A percentile compares a stretch with the other conserved stretches of the same genome.
Evolutionary conservation across 2,797 vertebrate species (phyloP).

Genomic region (Monodelphis domestica): DNA sequence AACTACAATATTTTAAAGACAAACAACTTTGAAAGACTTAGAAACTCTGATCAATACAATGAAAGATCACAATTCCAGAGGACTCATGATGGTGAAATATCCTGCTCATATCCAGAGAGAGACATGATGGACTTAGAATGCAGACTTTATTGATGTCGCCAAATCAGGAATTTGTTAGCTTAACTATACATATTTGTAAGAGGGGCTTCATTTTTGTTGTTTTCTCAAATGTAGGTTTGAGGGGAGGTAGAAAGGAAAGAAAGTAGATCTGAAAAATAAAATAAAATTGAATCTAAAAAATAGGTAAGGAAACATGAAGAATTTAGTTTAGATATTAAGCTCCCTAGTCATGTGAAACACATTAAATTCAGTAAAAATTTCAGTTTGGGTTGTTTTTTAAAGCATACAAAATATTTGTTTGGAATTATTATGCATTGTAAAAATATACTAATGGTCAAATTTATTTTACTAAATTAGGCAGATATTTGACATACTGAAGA

Average conservation of each 20-base stretch:
- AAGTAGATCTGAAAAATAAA: not conserved
- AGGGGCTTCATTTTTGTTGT: not conserved
- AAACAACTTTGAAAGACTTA: not conserved
- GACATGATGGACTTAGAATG: not conserved
- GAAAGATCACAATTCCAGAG: not conserved
- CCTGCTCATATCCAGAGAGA: not conserved
- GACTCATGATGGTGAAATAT: not conserved
- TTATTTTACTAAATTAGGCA: conserved; percentile 30
- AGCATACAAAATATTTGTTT: not conserved
- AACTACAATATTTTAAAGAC: not conserved
- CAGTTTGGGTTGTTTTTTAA: too few species aligned
- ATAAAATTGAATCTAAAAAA: not conserved
- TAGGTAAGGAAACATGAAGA: not conserved
- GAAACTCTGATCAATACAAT: not conserved
- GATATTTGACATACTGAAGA: conserved; percentile 6
- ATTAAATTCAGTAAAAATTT: not conserved
- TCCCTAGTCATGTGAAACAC: not conserved
- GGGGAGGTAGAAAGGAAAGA: not conserved
- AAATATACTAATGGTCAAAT: not conserved
- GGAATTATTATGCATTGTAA: not conserved
- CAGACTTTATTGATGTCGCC: not conserved
- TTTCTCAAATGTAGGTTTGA: not conserved
- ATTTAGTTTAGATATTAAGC: not conserved
- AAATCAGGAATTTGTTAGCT: not conserved
- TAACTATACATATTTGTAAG: not conserved